phyloP scores from a whole-genome alignment of 1,140 invertebrate genomes.

The Medauroidea extradentata region DNA sequence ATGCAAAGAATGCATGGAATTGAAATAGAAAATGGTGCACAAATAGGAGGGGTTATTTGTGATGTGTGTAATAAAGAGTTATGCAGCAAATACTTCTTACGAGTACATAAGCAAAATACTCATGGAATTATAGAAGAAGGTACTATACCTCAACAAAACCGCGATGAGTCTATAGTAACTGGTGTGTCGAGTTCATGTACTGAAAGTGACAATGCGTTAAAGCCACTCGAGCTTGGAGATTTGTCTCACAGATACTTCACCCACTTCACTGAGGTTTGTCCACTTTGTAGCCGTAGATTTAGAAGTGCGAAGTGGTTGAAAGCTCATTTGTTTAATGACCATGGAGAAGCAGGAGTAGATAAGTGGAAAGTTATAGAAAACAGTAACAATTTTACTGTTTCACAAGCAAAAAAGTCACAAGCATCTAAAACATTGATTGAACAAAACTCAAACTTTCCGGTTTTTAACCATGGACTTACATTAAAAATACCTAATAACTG shows the following conservation, averaged over 20 bases:
- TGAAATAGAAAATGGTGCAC: constrained; percentile 85
- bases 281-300: constrained; percentile 82
- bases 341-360: constrained; percentile 67
- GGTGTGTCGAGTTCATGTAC: not conserved
- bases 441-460: not conserved
- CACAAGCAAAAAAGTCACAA: constrained; percentile 8
- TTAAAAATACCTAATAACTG: constrained; percentile 57
- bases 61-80: constrained; percentile 97
- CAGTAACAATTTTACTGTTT: constrained; percentile 19
- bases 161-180: constrained; percentile 46
- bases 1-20: constrained; percentile 99
- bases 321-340: constrained; percentile 82
- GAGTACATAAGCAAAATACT: constrained; percentile 96
- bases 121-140: constrained; percentile 84
- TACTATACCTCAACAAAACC: constrained; percentile 16
- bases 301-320: constrained; percentile 86
- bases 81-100: constrained; percentile 95
- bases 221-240: constrained; percentile 52
- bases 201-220: constrained; percentile 33
- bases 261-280: constrained; percentile 75
- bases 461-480: constrained; percentile 42
- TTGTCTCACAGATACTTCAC: constrained; percentile 60
- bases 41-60: constrained; percentile 89
- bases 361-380: constrained; percentile 58
- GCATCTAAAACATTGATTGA: not conserved